Evolutionary conservation across 2,113 vertebrate genomes (phyloP), one percentile per base, ranked within the genome.

Genomic region (Corydoras sp.): DNA sequence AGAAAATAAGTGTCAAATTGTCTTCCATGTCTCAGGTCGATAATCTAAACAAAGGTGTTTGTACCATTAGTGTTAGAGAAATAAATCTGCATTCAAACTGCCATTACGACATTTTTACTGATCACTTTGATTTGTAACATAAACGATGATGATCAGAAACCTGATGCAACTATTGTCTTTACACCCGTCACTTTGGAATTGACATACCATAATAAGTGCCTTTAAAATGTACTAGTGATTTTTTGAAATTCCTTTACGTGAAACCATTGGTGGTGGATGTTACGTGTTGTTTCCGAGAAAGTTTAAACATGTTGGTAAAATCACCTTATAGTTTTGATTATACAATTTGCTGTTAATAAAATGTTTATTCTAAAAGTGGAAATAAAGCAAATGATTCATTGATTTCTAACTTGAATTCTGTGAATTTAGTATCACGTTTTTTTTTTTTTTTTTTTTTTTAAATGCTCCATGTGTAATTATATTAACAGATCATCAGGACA

Each of bases 181-280:
- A 68, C 64, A 65, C 63, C 61, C 63, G 58, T 65, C 67, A 67
- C 73, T 69, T 73, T 13, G 30, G 29, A 59, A 69, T 71, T 15
- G 68, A n/a, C 73, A 69, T 35, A 18, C 24, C 54, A 9, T 29
- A 35, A 53, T 18, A 79, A 76, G 77, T 79, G 77, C 77, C 77
- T 79, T 61, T 62, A 67, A 65, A 66, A 49, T 68, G 55, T 72
- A 7, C 55, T 64, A 72, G 15, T 24, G 64, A 55, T 71, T 3
- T 31, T 65, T 58, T 6, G 10, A 32, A 51, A 59, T 31, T 6
- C 50, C 65, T 58, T 15, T 73, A 31, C 51, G 30, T 68, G 58
- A 31, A 51, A 11, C 49, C 58, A 15, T 14, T 58, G 58, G 50
- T 68, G 72, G 65, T 62, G 65, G 51, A 61, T 62, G 11, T 29